Evolutionary conservation across 1,140 invertebrate genomes (phyloP).

Genomic region (Aphaenogaster rudis): DNA sequence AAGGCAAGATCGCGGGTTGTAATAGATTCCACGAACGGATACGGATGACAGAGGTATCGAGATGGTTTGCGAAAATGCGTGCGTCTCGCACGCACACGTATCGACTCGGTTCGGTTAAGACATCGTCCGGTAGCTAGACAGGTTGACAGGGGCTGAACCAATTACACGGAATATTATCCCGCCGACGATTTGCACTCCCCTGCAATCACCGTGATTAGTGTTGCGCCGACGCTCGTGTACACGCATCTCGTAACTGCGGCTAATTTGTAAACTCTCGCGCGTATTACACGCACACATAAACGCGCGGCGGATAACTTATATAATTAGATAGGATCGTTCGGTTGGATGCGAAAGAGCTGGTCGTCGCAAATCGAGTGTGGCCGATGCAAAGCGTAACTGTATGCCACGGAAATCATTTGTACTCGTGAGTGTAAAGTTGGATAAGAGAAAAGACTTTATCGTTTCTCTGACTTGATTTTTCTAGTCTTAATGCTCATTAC

Average conservation of each 20-base stretch:
- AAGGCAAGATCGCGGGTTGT: conserved; percentile 55
- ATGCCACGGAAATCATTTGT: conserved; percentile 52
- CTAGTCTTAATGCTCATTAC: conserved; percentile 35
- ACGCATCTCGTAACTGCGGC: conserved; percentile 78
- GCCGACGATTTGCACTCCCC: conserved; percentile 80
- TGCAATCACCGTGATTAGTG: conserved; percentile 85
- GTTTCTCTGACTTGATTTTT: conserved; percentile 41
- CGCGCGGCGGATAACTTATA: conserved; percentile 58
- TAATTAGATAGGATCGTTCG: conserved; percentile 73
- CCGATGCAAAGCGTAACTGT: conserved; percentile 62
- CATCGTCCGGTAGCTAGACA: conserved; percentile 81
- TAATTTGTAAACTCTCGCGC: conserved; percentile 82
- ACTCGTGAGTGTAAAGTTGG: conserved; percentile 43
- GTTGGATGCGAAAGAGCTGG: conserved; percentile 65
- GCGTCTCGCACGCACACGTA: conserved; percentile 72
- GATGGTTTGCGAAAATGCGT: conserved; percentile 78
- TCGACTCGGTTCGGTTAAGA: conserved; percentile 78
- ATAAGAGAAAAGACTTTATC: conserved; percentile 45
- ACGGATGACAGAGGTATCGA: conserved; percentile 65
- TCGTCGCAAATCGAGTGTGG: conserved; percentile 44
- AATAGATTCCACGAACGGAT: conserved; percentile 77
- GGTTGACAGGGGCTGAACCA: conserved; percentile 85
- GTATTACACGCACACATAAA: conserved; percentile 45
- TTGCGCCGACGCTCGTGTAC: conserved; percentile 80
- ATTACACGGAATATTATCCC: conserved; percentile 84